These are phyloP conservation scores for Cossypha caffra DNA, from an alignment of 2,797 vertebrate species.

Conservation along the genomic window DNA sequence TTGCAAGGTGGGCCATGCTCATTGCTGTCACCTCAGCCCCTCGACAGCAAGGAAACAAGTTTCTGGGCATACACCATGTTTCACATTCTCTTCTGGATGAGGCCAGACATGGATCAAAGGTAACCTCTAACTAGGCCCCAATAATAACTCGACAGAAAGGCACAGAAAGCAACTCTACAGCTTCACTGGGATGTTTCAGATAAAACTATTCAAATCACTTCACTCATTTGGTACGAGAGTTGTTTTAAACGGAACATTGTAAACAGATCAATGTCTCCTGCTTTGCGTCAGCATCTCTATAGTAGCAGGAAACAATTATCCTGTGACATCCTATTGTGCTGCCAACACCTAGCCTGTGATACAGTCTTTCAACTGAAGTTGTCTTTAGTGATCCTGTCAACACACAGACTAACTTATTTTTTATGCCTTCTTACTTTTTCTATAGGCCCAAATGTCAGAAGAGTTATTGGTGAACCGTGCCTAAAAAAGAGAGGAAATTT, in stretches of 20 bases:
- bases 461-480: background rate
- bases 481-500: background rate
- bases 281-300: constrained; percentile 7
- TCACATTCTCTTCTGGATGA: background rate
- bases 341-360: background rate
- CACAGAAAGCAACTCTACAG: background rate
- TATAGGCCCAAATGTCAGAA: background rate
- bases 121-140: background rate
- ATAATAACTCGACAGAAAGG: background rate
- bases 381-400: background rate
- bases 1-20: background rate
- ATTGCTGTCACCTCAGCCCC: background rate
- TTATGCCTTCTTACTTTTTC: background rate
- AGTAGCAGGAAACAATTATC: background rate
- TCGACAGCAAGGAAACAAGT: background rate
- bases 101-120: background rate
- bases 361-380: background rate
- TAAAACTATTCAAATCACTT: background rate
- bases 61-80: background rate
- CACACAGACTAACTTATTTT: background rate
- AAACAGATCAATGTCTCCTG: constrained; percentile 26
- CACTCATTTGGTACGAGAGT: background rate
- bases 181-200: background rate
- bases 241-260: background rate
- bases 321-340: background rate